These are phyloP conservation scores for Hyles lineata DNA, from an alignment of 2,888 invertebrate genomes.

Conservation along the genomic window DNA sequence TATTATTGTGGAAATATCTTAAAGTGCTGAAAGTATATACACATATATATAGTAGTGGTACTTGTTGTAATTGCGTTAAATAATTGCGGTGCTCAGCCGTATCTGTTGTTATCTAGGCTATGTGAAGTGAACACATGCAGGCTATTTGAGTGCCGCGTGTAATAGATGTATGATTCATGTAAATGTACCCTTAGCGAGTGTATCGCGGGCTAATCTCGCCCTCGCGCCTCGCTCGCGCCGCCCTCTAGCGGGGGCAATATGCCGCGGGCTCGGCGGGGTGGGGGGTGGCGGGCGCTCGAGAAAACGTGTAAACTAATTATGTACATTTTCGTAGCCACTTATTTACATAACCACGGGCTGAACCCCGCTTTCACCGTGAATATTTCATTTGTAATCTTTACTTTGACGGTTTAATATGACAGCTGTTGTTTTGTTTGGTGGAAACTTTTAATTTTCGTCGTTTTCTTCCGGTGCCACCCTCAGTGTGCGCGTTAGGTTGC, in stretches of 20 bases:
- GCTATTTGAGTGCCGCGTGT: conserved; percentile 72
- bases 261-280: conserved; percentile 57
- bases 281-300: conserved; percentile 65
- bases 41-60: not conserved
- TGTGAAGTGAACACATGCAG: conserved; percentile 78
- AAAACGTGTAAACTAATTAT: conserved; percentile 85
- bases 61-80: conserved; percentile 49
- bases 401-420: conserved; percentile 84
- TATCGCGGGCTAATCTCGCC: conserved; percentile 76
- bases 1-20: not conserved
- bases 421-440: conserved; percentile 82
- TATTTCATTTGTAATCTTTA: conserved; percentile 84
- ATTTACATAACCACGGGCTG: conserved; percentile 83
- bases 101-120: conserved; percentile 71
- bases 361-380: conserved; percentile 84
- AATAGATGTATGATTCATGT: conserved; percentile 82
- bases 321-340: conserved; percentile 84
- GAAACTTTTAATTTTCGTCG: conserved; percentile 83
- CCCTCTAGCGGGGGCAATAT: conserved; percentile 60
- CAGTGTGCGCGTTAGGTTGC: conserved; percentile 71
- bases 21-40: not conserved
- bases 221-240: conserved; percentile 46
- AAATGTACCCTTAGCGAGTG: conserved; percentile 81
- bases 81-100: conserved; percentile 68
- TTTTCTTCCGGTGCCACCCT: conserved; percentile 73